phyloP scores from a whole-genome alignment of 2,113 vertebrate genomes.

The Lonchura striata region DNA sequence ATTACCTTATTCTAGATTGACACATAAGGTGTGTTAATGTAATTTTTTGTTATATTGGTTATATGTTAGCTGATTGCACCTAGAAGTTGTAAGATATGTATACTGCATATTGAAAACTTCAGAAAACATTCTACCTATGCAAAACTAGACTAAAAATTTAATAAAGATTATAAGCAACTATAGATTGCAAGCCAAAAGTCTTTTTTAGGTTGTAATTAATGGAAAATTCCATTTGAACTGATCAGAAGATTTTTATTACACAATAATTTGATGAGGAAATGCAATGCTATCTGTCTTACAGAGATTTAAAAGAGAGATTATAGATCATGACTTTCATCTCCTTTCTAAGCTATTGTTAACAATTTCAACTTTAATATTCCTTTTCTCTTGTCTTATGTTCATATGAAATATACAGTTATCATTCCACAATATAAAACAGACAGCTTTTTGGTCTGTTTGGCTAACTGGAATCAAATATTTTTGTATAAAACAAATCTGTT shows the following conservation, averaged over 20 bases:
- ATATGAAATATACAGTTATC: neutral
- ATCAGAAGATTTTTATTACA: neutral
- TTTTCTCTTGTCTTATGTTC: neutral
- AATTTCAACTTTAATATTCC: neutral
- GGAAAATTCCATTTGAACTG: neutral
- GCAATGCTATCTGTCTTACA: neutral
- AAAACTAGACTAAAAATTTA: neutral
- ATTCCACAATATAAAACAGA: neutral
- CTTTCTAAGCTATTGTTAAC: neutral
- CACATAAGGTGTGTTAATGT: neutral
- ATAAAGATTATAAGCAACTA: neutral
- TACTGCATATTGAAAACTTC: neutral
- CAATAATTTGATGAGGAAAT: neutral
- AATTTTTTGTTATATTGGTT: neutral
- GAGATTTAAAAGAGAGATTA: neutral
- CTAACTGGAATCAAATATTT: neutral
- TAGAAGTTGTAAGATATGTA: neutral
- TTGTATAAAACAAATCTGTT: neutral
- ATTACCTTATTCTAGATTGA: neutral
- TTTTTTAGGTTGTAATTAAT: neutral
- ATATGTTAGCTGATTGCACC: fast-evolving
- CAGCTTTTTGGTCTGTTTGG: neutral
- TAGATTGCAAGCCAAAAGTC: neutral
- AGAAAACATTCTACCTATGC: neutral
- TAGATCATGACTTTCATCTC: neutral